Base-by-base conservation (phyloP, 1,140 invertebrate genomes). In the Campoletis sonorensis region DNA sequence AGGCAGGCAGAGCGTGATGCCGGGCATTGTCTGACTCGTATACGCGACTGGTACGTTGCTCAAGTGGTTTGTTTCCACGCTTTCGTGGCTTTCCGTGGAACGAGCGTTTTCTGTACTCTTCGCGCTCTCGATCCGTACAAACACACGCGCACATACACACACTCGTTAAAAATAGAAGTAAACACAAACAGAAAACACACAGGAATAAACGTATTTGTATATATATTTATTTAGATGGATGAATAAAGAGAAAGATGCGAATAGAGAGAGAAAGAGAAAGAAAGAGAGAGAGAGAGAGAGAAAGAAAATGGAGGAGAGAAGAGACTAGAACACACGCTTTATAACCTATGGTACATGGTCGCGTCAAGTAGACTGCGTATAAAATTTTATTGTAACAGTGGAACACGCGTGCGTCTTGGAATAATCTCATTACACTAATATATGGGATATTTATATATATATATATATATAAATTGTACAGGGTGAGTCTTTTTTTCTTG, bases 21-120 rank as follows among this genome's bases (percentile, higher is more conserved):
- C 84, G 84, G 84, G 68, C 67, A 85, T 85, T 85, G 84, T 85
- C 64, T 80, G 40, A 78, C 54, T 40, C 79, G 49, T 71, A n/a
- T 79, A 67, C 58, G 27, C 70, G 72, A 80, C 64, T 81, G 79
- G 81, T 80, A n/a, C 67, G 79, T 84, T 83, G 80, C 81, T 72
- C 58, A 85, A 84, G 84, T 85, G 80, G 71, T 79, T 85, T 83
- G 67, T 83, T 83, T 85, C 84, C 84, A 85, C 81, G 84, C 84
- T 85, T 84, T 85, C 82, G 76, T 84, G 80, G 82, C 71, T 85
- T 80, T 85, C 81, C 81, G 72, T 72, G 54, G 33, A 45, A 81
- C 72, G 45, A 26, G 68, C 68, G 79, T 83, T 81, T 40, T 71
- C 11, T 23, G 61, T 77, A 49, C 54, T 67, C 1, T 18, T 49